These are phyloP conservation scores for Coracias cyanogaster DNA, from an alignment of 2,797 vertebrate genomes.

Conservation along the genomic window DNA sequence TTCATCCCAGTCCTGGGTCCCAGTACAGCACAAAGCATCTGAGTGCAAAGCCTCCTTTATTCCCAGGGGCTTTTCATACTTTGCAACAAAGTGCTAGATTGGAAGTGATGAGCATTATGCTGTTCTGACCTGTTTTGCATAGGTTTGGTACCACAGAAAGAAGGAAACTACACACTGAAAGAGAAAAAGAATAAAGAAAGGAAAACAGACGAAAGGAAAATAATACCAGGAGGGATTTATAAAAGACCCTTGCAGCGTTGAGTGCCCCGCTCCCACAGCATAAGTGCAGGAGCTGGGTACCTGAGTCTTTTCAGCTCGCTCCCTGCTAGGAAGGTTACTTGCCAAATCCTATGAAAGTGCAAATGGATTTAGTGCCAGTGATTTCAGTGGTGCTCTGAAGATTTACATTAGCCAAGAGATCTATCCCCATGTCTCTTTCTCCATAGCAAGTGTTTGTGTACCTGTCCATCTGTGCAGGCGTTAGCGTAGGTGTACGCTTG, in stretches of 20 bases:
- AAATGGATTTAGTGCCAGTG: conserved; percentile 35
- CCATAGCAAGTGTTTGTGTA: not conserved
- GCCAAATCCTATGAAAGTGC: conserved; percentile 50
- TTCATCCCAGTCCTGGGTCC: not conserved
- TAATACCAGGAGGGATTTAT: not conserved
- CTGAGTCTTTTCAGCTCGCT: not conserved
- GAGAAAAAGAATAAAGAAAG: not conserved
- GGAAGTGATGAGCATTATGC: not conserved
- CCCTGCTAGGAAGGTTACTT: not conserved
- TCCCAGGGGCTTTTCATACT: accelerated
- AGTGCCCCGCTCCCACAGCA: not conserved
- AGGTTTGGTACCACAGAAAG: not conserved
- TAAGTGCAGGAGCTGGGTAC: not conserved
- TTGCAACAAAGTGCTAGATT: not conserved
- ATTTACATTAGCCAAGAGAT: not conserved
- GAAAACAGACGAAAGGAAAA: conserved; percentile 16
- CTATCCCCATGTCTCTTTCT: not conserved
- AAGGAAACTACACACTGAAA: not conserved
- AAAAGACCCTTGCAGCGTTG: conserved; percentile 39
- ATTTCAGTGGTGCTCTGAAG: not conserved
- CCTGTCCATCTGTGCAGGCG: not conserved
- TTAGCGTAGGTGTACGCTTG: not conserved
- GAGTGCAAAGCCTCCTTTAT: not conserved
- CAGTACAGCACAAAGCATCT: not conserved
- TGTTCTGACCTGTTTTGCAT: conserved; percentile 21